Evolutionary conservation across 2,797 vertebrate genomes (phyloP).

Genomic region (Bradypodion pumilum): DNA sequence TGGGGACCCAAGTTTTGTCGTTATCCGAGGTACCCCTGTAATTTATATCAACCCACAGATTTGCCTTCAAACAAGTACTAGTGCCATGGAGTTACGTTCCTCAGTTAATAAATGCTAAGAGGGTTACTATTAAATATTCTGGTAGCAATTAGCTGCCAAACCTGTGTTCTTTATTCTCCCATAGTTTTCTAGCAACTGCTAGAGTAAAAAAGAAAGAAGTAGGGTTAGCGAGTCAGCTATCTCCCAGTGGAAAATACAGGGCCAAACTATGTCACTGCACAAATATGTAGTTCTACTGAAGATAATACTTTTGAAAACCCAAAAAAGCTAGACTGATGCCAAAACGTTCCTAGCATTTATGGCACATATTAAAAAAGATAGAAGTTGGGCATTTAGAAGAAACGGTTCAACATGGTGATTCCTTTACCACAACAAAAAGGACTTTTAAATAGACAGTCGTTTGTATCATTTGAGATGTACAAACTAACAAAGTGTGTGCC

Average conservation of each 20-base stretch:
- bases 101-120: background rate
- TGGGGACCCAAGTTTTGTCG: no score
- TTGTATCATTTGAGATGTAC: background rate
- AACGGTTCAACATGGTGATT: background rate
- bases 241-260: slow-evolving; percentile 46
- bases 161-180: slow-evolving; percentile 7
- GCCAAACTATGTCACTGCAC: slow-evolving; percentile 40
- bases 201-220: background rate
- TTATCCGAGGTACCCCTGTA: no score
- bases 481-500: background rate
- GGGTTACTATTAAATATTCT: slow-evolving; percentile 12
- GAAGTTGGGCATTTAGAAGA: slow-evolving; percentile 32
- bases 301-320: slow-evolving; percentile 22
- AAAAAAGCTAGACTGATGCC: slow-evolving; percentile 44
- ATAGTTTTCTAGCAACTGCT: slow-evolving; percentile 15
- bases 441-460: no score
- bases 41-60: no score
- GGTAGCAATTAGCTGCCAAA: slow-evolving; percentile 11
- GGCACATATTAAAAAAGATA: slow-evolving; percentile 33
- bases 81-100: slow-evolving; percentile 1
- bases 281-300: background rate
- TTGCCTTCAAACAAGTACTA: slow-evolving; percentile 17
- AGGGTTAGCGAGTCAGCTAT: slow-evolving; percentile 44
- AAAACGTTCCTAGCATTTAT: slow-evolving; percentile 29
- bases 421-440: background rate